Evolutionary conservation across 1,140 invertebrate species (phyloP).

Genomic region (Zaprionus inermis): DNA sequence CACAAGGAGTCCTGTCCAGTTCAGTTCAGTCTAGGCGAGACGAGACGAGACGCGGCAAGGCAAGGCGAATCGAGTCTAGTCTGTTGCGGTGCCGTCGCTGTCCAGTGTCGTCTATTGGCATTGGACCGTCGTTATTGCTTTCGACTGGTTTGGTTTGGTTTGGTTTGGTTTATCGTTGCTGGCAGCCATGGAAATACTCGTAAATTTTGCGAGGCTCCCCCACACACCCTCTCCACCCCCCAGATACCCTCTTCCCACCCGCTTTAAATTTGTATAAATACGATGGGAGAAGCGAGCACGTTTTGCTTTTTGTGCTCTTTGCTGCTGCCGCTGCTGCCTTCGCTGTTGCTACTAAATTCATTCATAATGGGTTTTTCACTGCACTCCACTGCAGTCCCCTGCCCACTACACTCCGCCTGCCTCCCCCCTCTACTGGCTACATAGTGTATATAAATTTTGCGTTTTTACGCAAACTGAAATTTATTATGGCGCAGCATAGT

Average conservation of each 20-base stretch:
- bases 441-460: conserved; percentile 78
- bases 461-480: conserved; percentile 82
- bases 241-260: not conserved
- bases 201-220: conserved; percentile 62
- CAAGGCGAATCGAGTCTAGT: conserved; percentile 57
- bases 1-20: conserved; percentile 14
- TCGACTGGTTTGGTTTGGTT: conserved; percentile 68
- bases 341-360: conserved; percentile 69
- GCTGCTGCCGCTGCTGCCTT: conserved; percentile 29
- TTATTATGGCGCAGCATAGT: conserved; percentile 78
- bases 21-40: conserved; percentile 29
- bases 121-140: conserved; percentile 72
- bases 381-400: conserved; percentile 1
- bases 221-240: conserved; percentile 8
- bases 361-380: conserved; percentile 79
- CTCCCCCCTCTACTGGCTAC: not conserved
- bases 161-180: conserved; percentile 74
- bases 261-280: conserved; percentile 69
- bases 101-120: conserved; percentile 61
- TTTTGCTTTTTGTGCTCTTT: conserved; percentile 69
- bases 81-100: conserved; percentile 29
- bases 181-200: conserved; percentile 77
- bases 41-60: conserved; percentile 39
- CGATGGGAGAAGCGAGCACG: conserved; percentile 46
- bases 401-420: not conserved